Percentiles rank a stretch among this genome's conserved stretches.
Conservation (phyloP, 2,113 vertebrate genomes). For the Copsychus sechellarum region DNA sequence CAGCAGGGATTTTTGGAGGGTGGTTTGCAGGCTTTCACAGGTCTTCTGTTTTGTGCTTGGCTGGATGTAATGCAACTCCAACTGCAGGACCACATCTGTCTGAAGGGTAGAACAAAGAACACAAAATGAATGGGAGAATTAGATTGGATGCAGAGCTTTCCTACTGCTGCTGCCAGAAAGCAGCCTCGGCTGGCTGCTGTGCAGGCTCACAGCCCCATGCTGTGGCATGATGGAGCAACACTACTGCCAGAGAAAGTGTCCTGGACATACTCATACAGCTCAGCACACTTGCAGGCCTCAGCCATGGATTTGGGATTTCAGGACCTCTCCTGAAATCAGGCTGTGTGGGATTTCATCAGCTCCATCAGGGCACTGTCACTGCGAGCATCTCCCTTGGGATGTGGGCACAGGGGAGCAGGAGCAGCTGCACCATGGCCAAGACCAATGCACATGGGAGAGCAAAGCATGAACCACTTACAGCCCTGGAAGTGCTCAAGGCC, state of each 20-base stretch:
- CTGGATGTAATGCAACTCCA: slow-evolving; percentile 79
- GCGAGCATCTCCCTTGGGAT: not conserved
- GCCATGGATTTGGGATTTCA: not conserved
- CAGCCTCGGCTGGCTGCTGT: not conserved
- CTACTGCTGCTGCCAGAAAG: not conserved
- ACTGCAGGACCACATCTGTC: slow-evolving; percentile 75
- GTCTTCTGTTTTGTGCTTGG: slow-evolving; percentile 62
- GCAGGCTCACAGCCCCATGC: slow-evolving; percentile 46
- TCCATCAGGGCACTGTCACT: not conserved
- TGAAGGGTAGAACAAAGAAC: slow-evolving; percentile 16
- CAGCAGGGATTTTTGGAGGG: slow-evolving; percentile 76
- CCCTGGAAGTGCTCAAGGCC: not conserved
- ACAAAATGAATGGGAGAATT: not conserved
- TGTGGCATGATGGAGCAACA: not conserved
- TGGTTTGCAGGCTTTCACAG: slow-evolving; percentile 70
- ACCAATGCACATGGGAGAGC: rapidly evolving
- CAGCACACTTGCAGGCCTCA: rapidly evolving
- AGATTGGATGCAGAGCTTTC: not conserved
- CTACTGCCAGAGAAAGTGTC: not conserved
- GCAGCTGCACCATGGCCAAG: rapidly evolving
- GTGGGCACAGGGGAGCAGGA: not conserved
- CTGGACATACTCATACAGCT: not conserved
- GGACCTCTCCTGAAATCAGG: not conserved
- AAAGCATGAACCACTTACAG: not conserved
- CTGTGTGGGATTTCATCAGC: not conserved